phyloP scores from a whole-genome alignment of 2,888 invertebrate genomes.

The Drosophila niveifrons region DNA sequence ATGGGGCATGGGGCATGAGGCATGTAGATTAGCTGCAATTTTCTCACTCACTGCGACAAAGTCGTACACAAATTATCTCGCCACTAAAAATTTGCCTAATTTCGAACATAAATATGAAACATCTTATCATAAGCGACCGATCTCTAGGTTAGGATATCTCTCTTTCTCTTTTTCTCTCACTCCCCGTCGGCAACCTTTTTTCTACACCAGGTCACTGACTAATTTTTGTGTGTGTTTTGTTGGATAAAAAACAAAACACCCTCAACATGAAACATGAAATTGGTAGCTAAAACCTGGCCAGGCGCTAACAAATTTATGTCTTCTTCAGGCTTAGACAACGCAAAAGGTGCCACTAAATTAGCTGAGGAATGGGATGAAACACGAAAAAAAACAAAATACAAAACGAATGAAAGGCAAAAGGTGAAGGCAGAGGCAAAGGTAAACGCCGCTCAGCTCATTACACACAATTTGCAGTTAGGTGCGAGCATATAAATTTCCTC shows the following conservation, averaged over 20 bases:
- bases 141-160: conserved; percentile 56
- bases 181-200: conserved; percentile 65
- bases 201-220: conserved; percentile 41
- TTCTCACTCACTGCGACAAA: conserved; percentile 81
- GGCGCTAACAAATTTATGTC: conserved; percentile 81
- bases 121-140: conserved; percentile 78
- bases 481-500: conserved; percentile 82
- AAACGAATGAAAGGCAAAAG: conserved; percentile 7
- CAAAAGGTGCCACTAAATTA: conserved; percentile 75
- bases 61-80: conserved; percentile 84
- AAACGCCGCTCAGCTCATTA: conserved; percentile 80
- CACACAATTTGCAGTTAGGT: conserved; percentile 84
- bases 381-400: not conserved
- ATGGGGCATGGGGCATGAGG: conserved; percentile 6
- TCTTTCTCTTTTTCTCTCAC: conserved; percentile 2
- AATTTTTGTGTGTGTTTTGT: conserved; percentile 60
- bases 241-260: conserved; percentile 57
- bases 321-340: conserved; percentile 74
- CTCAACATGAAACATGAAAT: conserved; percentile 49
- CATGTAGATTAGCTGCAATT: conserved; percentile 58
- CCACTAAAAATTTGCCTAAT: conserved; percentile 84
- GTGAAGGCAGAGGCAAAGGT: conserved; percentile 54
- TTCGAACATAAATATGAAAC: conserved; percentile 82
- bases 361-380: conserved; percentile 29
- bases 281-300: conserved; percentile 59